Conservation (phyloP, 1,140 invertebrate species). For the Scaptomyza pallida region DNA sequence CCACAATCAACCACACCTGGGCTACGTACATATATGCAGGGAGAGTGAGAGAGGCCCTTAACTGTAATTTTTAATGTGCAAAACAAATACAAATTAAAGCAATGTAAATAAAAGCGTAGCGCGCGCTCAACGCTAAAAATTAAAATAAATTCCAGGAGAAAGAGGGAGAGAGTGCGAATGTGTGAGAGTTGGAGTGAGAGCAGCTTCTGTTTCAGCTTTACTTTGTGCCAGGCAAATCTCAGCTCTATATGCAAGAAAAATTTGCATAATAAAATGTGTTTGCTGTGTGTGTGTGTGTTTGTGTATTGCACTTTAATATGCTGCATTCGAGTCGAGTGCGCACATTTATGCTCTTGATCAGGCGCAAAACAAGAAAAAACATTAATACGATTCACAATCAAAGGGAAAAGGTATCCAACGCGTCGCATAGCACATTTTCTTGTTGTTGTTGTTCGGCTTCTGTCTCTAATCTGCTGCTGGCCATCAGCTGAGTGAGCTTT, state of each 20-base stretch:
- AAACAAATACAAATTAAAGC: constrained; percentile 67
- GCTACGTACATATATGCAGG: neutral
- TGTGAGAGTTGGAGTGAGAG: neutral
- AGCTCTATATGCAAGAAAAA: constrained; percentile 14
- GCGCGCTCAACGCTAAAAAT: constrained; percentile 39
- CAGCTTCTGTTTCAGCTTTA: constrained; percentile 3
- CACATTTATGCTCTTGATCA: constrained; percentile 11
- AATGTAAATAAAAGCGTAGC: constrained; percentile 53
- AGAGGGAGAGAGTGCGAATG: neutral
- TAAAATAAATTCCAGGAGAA: constrained; percentile 52
- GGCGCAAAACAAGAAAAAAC: constrained; percentile 15
- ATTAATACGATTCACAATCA: too few species aligned
- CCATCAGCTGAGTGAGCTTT: too few species aligned
- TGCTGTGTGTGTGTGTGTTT: neutral
- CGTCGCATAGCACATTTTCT: too few species aligned
- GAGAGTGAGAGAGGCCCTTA: neutral
- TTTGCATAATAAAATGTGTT: constrained; percentile 55
- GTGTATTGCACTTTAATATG: constrained; percentile 15
- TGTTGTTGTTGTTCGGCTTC: too few species aligned
- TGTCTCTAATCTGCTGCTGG: too few species aligned
- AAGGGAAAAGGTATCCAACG: too few species aligned
- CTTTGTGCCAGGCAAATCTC: constrained; percentile 10
- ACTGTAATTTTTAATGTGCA: constrained; percentile 57
- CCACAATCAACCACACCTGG: neutral
- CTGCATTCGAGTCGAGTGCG: constrained; percentile 3